Base-by-base conservation (phyloP, 2,113 vertebrate genomes). In the Sinocyclocheilus anshuiensis region DNA sequence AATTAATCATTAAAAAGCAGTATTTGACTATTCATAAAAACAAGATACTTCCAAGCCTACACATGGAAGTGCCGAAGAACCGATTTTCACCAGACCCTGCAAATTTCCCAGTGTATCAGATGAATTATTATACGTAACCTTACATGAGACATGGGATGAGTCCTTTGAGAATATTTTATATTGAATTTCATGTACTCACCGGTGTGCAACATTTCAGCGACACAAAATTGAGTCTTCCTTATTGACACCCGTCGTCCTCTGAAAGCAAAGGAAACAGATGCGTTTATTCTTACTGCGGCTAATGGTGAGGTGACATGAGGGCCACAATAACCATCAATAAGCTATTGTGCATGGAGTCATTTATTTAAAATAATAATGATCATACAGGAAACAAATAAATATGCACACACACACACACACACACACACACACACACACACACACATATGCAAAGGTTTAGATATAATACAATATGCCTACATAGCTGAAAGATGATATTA, bases 191-290 rank as follows among this genome's bases (percentile, higher is more conserved):
- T 65, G 79, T 91, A 96, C 97, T 98, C 95, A 99, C 97, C 97
- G 95, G 92, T 93, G 93, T 91, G 92, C 94, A 90, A 89, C 89
- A 86, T 93, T 88, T 97, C 96, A 98, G 93, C 97, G 97, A 94
- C 97, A 98, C 90, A 99, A 94, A 95, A 99, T 96, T 89, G 97
- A 96, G 93, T 99, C 98, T 84, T 97, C 97, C 81, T 97, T 97
- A 95, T 97, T 97, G 86, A 94, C 93, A 94, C 96, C 96, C 90
- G 97, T 94, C 71, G 96, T 96, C 94, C 96, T 96, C 97, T 99
- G 94, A 69, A 95, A 94, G 59, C 65, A 90, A 85, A 88, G 33
- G 57, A 89, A 92, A 91, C 85, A 86, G 59, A 90, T 65, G 81
- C 26, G 33, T 77, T 87, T 6, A 69, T 59, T 84, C 75, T 78